Base-by-base conservation (phyloP, 2,797 vertebrate species). In the Diglossa cyanea region DNA sequence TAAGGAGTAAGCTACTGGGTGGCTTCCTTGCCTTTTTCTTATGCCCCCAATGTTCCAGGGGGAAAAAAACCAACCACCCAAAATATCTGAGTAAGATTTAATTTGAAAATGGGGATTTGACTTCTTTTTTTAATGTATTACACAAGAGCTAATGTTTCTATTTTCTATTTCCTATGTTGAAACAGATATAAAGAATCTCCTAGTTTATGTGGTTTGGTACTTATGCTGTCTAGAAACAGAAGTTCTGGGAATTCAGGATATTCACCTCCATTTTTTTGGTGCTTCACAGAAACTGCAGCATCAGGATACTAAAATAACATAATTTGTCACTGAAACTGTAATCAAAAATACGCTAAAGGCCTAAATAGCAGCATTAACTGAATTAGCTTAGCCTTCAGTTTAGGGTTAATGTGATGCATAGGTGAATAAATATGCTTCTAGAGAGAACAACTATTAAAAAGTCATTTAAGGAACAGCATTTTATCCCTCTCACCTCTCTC, bases 401-500 rank as follows among this genome's bases (percentile, higher is more conserved):
- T 66, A 79, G 94, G 92, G 90, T 88, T 66, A 95, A 88, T 53
- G 54, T 24, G 30, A 51, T 37, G 90, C 55, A 72, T 8, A 62
- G 17, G 60, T 37, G 86, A 81, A 86, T 53, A 93, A 94, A 86
- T 21, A 47, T 6, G 6, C n/a, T 54, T 45, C 31, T 25, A 55
- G 53, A 5, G 17, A 84, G 50, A 58, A 51, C 4, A 72, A 81
- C 58, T 51, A 66, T 20, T 26, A 74, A 67, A 70, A 81, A 80
- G 44, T 13, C 71, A 58, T 61, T 50, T 60, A 23, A 83, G 47
- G 79, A 33, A 51, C 3, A 78, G 44, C 25, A 63, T 30, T 48
- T 42, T n/a, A 48, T 57, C 77, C 48, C 35, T 39, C 78, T 97
- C 96, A 99, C 99, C 98, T 99, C 99, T 98, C 99, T 98, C 63